These are phyloP conservation scores for Drosophila quinaria DNA, from an alignment of 2,888 invertebrate species.

Conservation along the genomic window DNA sequence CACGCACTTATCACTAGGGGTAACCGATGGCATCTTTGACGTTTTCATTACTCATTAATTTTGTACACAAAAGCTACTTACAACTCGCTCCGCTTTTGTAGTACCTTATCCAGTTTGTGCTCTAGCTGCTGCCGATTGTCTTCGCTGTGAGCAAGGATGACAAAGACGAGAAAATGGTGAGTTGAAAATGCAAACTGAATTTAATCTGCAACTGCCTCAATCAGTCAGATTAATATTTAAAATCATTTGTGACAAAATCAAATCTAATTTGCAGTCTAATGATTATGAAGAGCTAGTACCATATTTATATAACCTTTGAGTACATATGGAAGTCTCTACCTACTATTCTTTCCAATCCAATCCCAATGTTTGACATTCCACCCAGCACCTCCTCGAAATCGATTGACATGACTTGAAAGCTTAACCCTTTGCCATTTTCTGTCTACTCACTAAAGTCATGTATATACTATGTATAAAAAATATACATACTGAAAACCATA, in stretches of 20 bases:
- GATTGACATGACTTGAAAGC: neutral
- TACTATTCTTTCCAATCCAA: too few relatives aligned
- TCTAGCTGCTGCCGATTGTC: conserved; percentile 87
- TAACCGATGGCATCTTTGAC: neutral
- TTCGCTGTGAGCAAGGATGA: conserved; percentile 83
- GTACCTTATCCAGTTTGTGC: conserved; percentile 87
- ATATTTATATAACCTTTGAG: neutral
- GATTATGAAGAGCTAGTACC: neutral
- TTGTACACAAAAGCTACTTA: conserved; percentile 81
- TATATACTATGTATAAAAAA: too few relatives aligned
- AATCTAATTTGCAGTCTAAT: neutral
- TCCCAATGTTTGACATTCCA: neutral
- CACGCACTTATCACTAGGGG: conserved; percentile 77
- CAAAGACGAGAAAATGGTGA: neutral
- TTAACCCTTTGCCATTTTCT: neutral
- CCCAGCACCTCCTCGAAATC: neutral
- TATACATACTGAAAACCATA: neutral
- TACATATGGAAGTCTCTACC: too few relatives aligned
- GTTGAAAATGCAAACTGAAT: neutral
- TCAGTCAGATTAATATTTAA: too few relatives aligned
- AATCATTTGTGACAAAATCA: neutral
- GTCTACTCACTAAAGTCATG: neutral
- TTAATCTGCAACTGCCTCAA: neutral
- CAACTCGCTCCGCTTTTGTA: conserved; percentile 86
- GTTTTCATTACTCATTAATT: neutral